Base-by-base conservation (phyloP, 2,888 invertebrate species). In the Nephrotoma flavescens region DNA sequence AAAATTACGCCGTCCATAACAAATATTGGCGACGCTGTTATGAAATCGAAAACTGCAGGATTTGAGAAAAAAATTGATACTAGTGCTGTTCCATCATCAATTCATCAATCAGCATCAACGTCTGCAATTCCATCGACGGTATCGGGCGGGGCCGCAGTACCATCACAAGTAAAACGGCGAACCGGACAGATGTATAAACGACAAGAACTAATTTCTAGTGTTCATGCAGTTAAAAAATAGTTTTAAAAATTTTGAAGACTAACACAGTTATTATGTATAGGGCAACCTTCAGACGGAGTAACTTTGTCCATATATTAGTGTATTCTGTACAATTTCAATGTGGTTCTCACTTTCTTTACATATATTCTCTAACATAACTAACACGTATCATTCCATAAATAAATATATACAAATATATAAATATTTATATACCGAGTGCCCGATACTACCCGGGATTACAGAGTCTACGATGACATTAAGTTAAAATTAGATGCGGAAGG, bases 191-290 rank as follows among this genome's bases (percentile, higher is more conserved):
- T 96, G 31, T 96, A 96, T 93, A 96, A 96, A 91, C 92, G 96
- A 88, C 94, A 96, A 87, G 96, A 96, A 91, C 92, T 96, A 87
- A 96, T 97, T 89, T 95, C 96, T 83, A 96, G 96, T 91, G 95
- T 95, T 87, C 94, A 93, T 86, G 90, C 87, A 42, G 9, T 47
- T 1, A 86, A 86, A 47, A 90, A 90, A 85, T 87, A 88, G 84
- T 88, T 84, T 31, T 86, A 87, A 11, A 87, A 71, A 86, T 87
- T 71, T 71, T 2, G 71, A 71, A 31, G 19, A 71, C 9, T 71
- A 31, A 71, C 71, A 4, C n/a, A n/a, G 9, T 44, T 9, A 7
- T n/a, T n/a, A 5, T 31, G 31, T 31, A 2, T 31, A 31, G 31
- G 31, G 31, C 31, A 31, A 31, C 31, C 31, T 31, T 31, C 31